Evolutionary conservation across 2,113 vertebrate species (phyloP).

Genomic region (Corythoichthys intestinalis): DNA sequence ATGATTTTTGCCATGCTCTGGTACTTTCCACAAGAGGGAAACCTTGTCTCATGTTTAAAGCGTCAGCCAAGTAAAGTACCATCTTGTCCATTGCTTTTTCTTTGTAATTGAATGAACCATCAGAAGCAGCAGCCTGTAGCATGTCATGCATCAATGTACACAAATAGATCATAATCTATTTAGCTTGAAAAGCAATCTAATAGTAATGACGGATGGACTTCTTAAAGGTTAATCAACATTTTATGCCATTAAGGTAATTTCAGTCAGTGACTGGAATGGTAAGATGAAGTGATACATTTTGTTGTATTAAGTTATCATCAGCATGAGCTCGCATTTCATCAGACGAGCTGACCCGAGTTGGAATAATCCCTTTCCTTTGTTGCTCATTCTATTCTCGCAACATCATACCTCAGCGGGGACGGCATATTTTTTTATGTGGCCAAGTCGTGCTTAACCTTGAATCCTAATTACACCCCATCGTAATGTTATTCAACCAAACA

Average conservation of each 20-base stretch:
- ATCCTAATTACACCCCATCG: not conserved
- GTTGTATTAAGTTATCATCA: not conserved
- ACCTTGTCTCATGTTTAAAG: slow-evolving; percentile 20
- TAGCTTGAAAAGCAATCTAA: slow-evolving; percentile 4
- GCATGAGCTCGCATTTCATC: not conserved
- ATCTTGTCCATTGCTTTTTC: not conserved
- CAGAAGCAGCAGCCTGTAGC: too few species aligned
- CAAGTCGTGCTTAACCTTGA: not conserved
- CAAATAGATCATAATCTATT: not conserved
- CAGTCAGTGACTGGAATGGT: not conserved
- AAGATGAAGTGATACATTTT: not conserved
- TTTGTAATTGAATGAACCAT: not conserved
- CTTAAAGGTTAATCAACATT: slow-evolving; percentile 6
- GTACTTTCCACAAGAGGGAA: slow-evolving; percentile 54
- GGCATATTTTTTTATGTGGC: not conserved
- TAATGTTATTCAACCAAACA: not conserved
- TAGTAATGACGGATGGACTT: slow-evolving; percentile 3
- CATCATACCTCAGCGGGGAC: not conserved
- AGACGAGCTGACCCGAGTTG: too few species aligned
- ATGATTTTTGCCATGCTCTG: not conserved
- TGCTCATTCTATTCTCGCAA: not conserved
- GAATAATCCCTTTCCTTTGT: not conserved
- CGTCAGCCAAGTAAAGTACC: not conserved
- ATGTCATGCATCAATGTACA: not conserved
- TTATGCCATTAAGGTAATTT: not conserved